phyloP scores from a whole-genome alignment of 2,888 invertebrate genomes.

The Tetheella fluctuosa region DNA sequence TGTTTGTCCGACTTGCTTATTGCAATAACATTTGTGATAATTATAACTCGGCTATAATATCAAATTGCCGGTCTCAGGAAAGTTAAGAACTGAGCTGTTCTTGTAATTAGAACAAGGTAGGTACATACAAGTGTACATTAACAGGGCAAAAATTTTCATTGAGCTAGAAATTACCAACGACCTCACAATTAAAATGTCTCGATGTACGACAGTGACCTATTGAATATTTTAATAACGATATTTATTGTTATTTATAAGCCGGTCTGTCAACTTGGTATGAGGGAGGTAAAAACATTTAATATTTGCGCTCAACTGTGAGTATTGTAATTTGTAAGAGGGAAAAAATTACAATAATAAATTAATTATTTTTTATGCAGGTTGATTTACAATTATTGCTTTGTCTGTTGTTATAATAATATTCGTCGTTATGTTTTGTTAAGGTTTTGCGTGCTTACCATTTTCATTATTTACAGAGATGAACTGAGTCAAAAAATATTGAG shows the following conservation, averaged over 20 bases:
- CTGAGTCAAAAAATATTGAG: background rate
- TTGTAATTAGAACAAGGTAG: background rate
- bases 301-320: slow-evolving; percentile 39
- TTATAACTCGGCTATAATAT: background rate
- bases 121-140: too few species aligned
- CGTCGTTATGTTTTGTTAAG: background rate
- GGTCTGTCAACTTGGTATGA: slow-evolving; percentile 34
- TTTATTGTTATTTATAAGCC: slow-evolving; percentile 40
- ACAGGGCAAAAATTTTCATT: background rate
- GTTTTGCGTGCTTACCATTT: too few species aligned
- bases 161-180: background rate
- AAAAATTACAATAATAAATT: slow-evolving; percentile 30
- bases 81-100: background rate
- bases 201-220: background rate
- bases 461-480: too few species aligned
- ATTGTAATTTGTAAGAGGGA: slow-evolving; percentile 25
- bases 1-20: background rate
- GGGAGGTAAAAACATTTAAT: slow-evolving; percentile 47
- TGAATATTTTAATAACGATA: background rate
- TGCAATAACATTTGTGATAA: slow-evolving; percentile 1
- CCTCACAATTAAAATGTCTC: background rate
- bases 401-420: slow-evolving; percentile 42
- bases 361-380: slow-evolving; percentile 48
- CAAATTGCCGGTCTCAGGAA: background rate
- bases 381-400: slow-evolving; percentile 48